These are phyloP conservation scores for Enteromius fasciolatus DNA, from an alignment of 2,797 vertebrate genomes.

Conservation along the genomic window DNA sequence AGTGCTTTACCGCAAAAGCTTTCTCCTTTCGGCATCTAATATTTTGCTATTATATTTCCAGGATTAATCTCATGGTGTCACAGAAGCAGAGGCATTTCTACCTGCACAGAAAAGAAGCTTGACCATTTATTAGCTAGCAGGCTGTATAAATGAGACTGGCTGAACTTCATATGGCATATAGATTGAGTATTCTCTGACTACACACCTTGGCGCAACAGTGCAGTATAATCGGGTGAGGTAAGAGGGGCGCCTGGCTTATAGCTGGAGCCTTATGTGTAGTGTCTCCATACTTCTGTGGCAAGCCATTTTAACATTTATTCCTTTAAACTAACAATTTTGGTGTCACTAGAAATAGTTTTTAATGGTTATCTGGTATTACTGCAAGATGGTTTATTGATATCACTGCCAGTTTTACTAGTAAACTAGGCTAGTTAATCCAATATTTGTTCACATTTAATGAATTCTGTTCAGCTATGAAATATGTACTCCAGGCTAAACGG, in stretches of 20 bases:
- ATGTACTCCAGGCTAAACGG: neutral
- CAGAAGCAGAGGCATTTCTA: neutral
- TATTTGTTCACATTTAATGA: neutral
- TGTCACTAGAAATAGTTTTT: neutral
- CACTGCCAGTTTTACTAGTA: neutral
- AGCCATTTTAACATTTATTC: neutral
- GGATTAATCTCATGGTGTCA: neutral
- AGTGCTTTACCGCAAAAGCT: constrained; percentile 13
- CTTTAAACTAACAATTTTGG: neutral
- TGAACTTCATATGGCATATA: constrained; percentile 34
- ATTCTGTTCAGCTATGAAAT: neutral
- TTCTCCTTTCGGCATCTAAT: neutral
- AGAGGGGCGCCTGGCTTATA: neutral
- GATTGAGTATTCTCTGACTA: constrained; percentile 3
- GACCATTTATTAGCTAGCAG: neutral
- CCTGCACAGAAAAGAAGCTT: neutral
- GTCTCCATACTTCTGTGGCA: constrained; percentile 8
- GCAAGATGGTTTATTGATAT: no score
- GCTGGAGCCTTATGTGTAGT: neutral
- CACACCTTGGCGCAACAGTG: constrained; percentile 34
- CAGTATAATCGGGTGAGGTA: constrained; percentile 24
- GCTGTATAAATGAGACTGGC: neutral
- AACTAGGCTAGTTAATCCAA: neutral
- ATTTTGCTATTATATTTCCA: neutral
- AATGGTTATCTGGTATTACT: no score